phyloP scores from a whole-genome alignment of 2,113 vertebrate genomes.

The Litocranius walleri region DNA sequence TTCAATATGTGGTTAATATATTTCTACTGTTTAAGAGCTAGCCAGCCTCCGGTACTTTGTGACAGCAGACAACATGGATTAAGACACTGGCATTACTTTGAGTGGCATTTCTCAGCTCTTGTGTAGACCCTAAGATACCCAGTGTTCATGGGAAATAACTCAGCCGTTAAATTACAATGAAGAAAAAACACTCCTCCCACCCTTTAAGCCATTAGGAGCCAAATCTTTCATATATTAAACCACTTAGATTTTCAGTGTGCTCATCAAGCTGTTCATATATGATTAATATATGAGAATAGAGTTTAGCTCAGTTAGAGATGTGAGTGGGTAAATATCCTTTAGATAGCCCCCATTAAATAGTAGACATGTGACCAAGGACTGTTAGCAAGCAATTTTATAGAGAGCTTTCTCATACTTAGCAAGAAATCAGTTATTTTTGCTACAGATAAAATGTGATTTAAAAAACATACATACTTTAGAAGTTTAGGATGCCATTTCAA shows the following conservation, averaged over 20 bases:
- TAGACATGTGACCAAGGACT: neutral
- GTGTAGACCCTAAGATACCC: fast-evolving
- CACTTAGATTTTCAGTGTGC: neutral
- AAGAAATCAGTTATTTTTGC: neutral
- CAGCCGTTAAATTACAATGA: no score
- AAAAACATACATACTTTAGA: neutral
- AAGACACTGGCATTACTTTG: fast-evolving
- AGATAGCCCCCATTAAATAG: neutral
- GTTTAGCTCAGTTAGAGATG: neutral
- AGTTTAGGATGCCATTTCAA: neutral
- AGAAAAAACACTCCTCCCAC: neutral
- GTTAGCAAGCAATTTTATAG: neutral
- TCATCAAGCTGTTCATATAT: neutral
- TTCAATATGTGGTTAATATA: neutral
- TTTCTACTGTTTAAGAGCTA: neutral
- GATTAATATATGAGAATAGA: neutral
- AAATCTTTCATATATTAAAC: neutral
- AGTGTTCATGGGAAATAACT: neutral
- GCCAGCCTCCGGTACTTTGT: neutral
- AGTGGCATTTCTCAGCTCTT: neutral
- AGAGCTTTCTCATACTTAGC: neutral
- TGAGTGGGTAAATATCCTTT: neutral
- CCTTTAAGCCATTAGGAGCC: neutral
- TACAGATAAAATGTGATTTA: neutral
- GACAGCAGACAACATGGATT: neutral